A percentile compares a stretch with the other conserved stretches of the same genome.
Evolutionary conservation across 2,113 vertebrate genomes (phyloP).

Genomic region (Isichthys henryi): DNA sequence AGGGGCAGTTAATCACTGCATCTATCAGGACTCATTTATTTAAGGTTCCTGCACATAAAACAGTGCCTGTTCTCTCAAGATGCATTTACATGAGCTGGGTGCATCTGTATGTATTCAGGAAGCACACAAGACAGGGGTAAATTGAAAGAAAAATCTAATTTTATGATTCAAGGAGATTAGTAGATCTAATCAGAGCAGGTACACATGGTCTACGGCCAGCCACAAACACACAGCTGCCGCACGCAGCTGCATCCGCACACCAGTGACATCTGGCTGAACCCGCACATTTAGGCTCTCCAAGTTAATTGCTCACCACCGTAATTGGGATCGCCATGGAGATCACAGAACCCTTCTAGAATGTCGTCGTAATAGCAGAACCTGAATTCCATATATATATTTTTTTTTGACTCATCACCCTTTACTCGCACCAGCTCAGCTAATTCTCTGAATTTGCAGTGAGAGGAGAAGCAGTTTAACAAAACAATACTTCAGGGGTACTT

Average conservation of each 20-base stretch:
- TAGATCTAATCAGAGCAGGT: background rate
- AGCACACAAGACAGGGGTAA: background rate
- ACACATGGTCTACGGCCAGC: background rate
- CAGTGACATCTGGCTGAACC: background rate
- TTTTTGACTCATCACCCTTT: background rate
- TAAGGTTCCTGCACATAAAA: background rate
- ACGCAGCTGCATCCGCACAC: background rate
- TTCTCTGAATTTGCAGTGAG: background rate
- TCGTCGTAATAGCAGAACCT: background rate
- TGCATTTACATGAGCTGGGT: background rate
- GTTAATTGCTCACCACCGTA: background rate
- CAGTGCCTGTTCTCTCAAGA: background rate
- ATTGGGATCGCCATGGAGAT: background rate
- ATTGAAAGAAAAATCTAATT: background rate
- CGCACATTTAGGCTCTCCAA: background rate
- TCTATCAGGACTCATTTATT: background rate
- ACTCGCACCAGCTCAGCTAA: background rate
- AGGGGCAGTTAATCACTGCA: background rate
- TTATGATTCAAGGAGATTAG: background rate
- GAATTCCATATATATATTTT: background rate
- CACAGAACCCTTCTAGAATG: background rate
- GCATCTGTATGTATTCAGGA: background rate
- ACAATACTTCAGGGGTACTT: background rate
- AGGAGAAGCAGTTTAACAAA: background rate
- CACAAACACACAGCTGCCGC: background rate